Evolutionary conservation across 1,140 invertebrate genomes (phyloP).

Genomic region (Eriosoma lanigerum): DNA sequence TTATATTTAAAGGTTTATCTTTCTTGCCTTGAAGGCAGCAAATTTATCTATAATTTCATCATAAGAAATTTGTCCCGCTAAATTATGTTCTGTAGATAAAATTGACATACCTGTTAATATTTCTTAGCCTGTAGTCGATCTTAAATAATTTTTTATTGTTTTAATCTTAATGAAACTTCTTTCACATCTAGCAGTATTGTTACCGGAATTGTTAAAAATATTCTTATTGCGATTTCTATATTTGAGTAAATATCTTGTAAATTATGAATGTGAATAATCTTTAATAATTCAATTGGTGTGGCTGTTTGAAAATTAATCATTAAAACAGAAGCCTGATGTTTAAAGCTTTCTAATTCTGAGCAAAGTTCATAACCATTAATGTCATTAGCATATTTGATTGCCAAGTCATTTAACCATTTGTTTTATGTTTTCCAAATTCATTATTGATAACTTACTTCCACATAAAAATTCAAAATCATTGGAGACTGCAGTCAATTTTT

Average conservation of each 20-base stretch:
- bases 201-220: background rate
- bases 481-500: background rate
- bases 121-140: no score
- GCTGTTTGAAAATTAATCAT: conserved; percentile 1
- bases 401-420: conserved; percentile 14
- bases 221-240: conserved; percentile 21
- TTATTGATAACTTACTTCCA: conserved; percentile 18
- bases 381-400: background rate
- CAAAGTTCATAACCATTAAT: conserved; percentile 12
- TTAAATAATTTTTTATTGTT: no score
- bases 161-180: no score
- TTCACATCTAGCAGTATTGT: no score
- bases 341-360: conserved; percentile 34
- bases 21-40: no score
- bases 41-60: no score
- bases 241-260: conserved; percentile 21
- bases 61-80: no score
- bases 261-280: background rate
- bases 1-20: no score
- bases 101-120: no score
- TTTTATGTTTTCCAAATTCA: conserved; percentile 24
- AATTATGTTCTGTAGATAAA: no score
- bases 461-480: conserved; percentile 31
- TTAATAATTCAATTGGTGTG: conserved; percentile 12
- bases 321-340: background rate